Base-by-base conservation (phyloP, 2,888 invertebrate species). In the Oligia strigilis region DNA sequence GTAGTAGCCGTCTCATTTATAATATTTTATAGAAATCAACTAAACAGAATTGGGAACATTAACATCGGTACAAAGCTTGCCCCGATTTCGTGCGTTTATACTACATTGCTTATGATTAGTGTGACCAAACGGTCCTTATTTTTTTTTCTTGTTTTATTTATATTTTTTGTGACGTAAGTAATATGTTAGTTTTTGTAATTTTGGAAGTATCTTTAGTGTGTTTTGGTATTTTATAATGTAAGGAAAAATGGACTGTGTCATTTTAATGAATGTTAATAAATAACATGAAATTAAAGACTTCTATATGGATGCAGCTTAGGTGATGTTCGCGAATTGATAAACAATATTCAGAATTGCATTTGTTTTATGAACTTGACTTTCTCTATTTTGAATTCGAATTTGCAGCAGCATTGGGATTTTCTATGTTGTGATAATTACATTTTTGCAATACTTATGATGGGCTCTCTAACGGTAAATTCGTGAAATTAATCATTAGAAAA, bases 1-100 rank as follows among this genome's bases (percentile, higher is more conserved):
- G 96, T 97, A 95, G 97, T 97, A 97, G 97, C 97, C 95, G 94
- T 96, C 96, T 94, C 96, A 94, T 96, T 97, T 96, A 97, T 96
- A 96, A 97, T 96, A 97, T 96, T 97, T 97, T 96, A 96, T 95
- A 97, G 97, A 97, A 97, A 97, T 97, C 97, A 97, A 97, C 97
- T 96, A 97, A 96, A 97, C 95, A 95, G 93, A 95, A 93, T 93
- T 91, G 95, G 92, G 94, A 95, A 96, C 96, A 96, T 97, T 96
- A 96, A 95, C 93, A 92, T 95, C 88, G 91, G 91, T 94, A 96
- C 94, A 95, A 95, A 93, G 92, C 92, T 88, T 94, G 96, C 93
- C 92, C 95, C 94, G 96, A 92, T 94, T 96, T 90, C 91, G 90
- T 93, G 92, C 91, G 93, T 95, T 96, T 94, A 95, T 95, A 93